Evolutionary conservation across 2,113 vertebrate genomes (phyloP).

Genomic region (Onychorhynchus coronatus): DNA sequence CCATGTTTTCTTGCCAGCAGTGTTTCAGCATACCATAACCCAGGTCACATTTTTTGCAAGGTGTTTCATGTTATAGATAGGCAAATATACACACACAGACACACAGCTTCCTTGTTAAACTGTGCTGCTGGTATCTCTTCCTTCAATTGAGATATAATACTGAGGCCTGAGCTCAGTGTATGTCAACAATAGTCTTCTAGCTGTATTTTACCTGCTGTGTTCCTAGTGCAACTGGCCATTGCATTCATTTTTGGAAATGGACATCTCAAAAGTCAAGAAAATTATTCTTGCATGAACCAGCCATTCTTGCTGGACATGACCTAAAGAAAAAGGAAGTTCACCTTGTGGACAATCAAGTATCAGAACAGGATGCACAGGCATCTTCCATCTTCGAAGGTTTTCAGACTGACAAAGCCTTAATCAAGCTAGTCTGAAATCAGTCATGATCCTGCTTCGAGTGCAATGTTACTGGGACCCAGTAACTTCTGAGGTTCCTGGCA

Average conservation of each 20-base stretch:
- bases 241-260: background rate
- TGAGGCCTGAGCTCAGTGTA: background rate
- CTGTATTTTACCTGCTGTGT: background rate
- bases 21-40: rapidly evolving
- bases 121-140: background rate
- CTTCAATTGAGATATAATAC: rapidly evolving
- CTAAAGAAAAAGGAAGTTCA: background rate
- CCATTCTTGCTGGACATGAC: background rate
- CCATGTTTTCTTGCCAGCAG: background rate
- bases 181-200: background rate
- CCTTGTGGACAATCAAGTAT: background rate
- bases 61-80: background rate
- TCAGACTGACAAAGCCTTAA: background rate
- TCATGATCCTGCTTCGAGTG: background rate
- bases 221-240: background rate
- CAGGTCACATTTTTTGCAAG: background rate
- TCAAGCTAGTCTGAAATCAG: background rate
- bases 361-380: background rate
- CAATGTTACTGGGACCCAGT: rapidly evolving
- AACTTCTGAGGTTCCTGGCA: background rate
- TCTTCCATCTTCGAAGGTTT: background rate
- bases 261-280: background rate
- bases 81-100: rapidly evolving
- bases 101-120: background rate
- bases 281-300: background rate